Base-by-base conservation (phyloP, 2,888 invertebrate species). In the Chamaedrilus cognettii region DNA sequence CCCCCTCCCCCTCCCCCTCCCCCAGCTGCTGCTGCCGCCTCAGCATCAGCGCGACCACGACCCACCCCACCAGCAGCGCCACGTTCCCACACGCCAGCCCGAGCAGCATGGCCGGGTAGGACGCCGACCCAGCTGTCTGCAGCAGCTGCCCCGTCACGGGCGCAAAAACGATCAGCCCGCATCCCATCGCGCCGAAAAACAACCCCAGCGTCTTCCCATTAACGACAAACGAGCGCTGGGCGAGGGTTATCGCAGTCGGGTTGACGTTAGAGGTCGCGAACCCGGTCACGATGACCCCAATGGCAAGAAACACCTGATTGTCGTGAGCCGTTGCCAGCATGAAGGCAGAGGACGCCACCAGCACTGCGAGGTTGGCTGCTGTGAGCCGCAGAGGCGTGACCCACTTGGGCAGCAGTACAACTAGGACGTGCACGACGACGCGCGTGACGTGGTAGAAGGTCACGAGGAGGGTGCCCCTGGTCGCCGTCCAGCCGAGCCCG, bases 391-490 rank as follows among this genome's bases (percentile, higher is more conserved):
- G 2, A 4, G 66, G 51, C 1, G 66, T 61, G 1, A 55, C 2
- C 23, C 26, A 35, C 19, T 61, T 63, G 15, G 60, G 35, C 11
- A 66, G 30, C 5, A 23, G 35, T n/a, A 66, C 61, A 28, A 66
- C 49, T 35, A 28, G 55, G 30, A 55, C 30, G 42, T 66, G 66
- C 23, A 56, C 32, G 42, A 66, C 23, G n/a, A 60, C 52, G 30
- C 66, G 60, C 1, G 61, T 56, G 26, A 66, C 31, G 49, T 66
- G 66, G 28, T 66, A 66, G 11, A 34, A 23, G 23, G 66, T 66
- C 4, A 66, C 61, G 31, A 66, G 30, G 15, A 31, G 26, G 23
- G 66, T 60, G 0, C 66, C 66, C 11, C 26, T n/a, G 2, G 19
- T 11, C 4, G 60, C 11, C 23, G 33, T 52, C 66, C 66, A 66